Percentiles rank a stretch among this genome's conserved stretches.
Evolutionary conservation across 2,888 invertebrate species (phyloP).

Genomic region (Tribolium freemani): DNA sequence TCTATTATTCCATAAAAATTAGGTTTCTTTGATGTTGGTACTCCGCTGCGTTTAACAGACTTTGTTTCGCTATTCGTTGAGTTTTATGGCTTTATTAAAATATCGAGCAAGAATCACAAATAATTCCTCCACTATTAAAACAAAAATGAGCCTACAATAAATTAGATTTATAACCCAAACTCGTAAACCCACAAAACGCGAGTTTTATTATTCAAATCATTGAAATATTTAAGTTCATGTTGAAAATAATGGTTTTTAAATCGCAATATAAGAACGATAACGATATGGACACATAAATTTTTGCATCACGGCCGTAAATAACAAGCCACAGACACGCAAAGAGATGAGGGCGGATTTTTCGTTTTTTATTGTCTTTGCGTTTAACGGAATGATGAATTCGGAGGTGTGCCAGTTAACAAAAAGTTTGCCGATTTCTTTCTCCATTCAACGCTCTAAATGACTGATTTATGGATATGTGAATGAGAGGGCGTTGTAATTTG

Average conservation of each 20-base stretch:
- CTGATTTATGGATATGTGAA: background rate
- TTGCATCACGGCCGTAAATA: constrained; percentile 22
- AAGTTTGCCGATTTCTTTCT: background rate
- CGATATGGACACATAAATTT: constrained; percentile 33
- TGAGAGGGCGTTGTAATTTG: background rate
- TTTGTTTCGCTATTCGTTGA: constrained; percentile 21
- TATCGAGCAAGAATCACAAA: constrained; percentile 20
- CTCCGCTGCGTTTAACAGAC: constrained; percentile 14
- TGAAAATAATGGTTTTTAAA: constrained; percentile 32
- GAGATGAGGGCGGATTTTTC: constrained; percentile 10
- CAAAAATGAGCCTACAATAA: constrained; percentile 13
- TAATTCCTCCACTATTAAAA: constrained; percentile 7
- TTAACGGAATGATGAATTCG: background rate
- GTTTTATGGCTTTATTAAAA: constrained; percentile 32
- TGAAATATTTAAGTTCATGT: constrained; percentile 24
- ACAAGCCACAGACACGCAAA: constrained; percentile 19
- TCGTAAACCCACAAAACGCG: constrained; percentile 12
- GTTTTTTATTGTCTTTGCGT: constrained; percentile 28
- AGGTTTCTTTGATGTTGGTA: constrained; percentile 9
- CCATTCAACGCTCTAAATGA: background rate
- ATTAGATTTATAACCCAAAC: constrained; percentile 19
- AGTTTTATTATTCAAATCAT: constrained; percentile 28
- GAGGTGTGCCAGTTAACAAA: constrained; percentile 3
- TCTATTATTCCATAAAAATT: constrained; percentile 27
- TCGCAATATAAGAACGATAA: constrained; percentile 27